These are phyloP conservation scores for Tapera naevia DNA, from an alignment of 2,797 vertebrate genomes.

Conservation along the genomic window DNA sequence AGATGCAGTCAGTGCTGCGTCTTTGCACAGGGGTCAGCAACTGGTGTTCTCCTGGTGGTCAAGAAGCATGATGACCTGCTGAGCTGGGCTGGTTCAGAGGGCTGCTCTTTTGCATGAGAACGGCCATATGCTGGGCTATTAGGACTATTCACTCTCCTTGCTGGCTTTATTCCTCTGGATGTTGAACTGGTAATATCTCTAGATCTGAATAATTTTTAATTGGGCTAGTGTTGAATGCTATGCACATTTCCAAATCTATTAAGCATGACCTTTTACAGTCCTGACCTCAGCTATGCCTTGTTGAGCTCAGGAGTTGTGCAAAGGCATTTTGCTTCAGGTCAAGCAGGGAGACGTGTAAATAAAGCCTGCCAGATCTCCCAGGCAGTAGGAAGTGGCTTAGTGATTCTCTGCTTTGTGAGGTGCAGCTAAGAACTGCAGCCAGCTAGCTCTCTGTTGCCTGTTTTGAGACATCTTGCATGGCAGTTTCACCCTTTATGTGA, in stretches of 20 bases:
- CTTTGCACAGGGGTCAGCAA: background rate
- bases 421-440: background rate
- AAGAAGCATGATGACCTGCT: background rate
- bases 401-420: background rate
- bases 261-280: background rate
- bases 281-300: background rate
- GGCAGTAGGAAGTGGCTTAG: background rate
- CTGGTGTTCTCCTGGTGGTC: background rate
- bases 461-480: background rate
- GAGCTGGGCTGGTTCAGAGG: background rate
- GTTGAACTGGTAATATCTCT: background rate
- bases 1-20: background rate
- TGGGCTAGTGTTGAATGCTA: background rate
- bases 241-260: constrained; percentile 22
- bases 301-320: background rate
- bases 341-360: background rate
- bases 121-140: background rate
- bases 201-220: background rate
- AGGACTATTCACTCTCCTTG: background rate
- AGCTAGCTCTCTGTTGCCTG: background rate
- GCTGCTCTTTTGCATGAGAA: background rate
- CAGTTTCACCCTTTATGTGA: background rate
- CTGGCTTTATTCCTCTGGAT: background rate
- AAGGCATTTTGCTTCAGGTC: background rate
- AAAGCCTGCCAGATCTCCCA: background rate